Conservation (phyloP, 2,113 vertebrate genomes). For the Taxidea taxus region DNA sequence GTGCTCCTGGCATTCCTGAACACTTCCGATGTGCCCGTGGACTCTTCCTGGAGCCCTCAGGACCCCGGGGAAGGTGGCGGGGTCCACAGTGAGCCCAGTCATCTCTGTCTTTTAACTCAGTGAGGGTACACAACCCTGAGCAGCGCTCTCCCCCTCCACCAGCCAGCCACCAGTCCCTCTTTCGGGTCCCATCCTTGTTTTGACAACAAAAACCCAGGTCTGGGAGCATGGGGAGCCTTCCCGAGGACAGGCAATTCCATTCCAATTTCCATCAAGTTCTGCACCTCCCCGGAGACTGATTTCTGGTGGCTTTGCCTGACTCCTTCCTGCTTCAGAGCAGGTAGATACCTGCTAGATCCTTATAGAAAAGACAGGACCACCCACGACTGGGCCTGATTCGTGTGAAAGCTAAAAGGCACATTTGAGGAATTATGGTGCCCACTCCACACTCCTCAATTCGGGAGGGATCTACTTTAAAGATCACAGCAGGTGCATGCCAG, state of each 20-base stretch:
- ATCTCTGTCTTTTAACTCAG: too few species aligned
- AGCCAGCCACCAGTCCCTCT: too few species aligned
- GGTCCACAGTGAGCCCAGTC: neutral
- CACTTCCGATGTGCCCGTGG: neutral
- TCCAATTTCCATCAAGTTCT: neutral
- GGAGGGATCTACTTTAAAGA: neutral
- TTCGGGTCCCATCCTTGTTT: neutral
- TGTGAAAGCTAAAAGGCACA: neutral
- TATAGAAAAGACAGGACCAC: neutral
- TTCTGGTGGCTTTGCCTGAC: neutral
- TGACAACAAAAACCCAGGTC: neutral
- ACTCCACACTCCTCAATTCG: neutral
- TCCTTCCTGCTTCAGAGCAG: neutral
- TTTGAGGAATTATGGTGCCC: neutral
- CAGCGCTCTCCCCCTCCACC: neutral
- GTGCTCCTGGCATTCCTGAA: fast-evolving
- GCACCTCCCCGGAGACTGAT: neutral
- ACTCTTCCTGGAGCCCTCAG: neutral
- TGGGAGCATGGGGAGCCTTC: neutral
- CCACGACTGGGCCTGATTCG: too few species aligned
- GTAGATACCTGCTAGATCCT: neutral
- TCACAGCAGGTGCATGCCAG: neutral
- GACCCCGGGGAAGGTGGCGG: fast-evolving
- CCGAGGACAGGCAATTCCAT: neutral
- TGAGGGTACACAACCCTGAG: fast-evolving